These are phyloP conservation scores for Chrysolina oricalcia DNA, from an alignment of 2,888 invertebrate species.

Conservation along the genomic window DNA sequence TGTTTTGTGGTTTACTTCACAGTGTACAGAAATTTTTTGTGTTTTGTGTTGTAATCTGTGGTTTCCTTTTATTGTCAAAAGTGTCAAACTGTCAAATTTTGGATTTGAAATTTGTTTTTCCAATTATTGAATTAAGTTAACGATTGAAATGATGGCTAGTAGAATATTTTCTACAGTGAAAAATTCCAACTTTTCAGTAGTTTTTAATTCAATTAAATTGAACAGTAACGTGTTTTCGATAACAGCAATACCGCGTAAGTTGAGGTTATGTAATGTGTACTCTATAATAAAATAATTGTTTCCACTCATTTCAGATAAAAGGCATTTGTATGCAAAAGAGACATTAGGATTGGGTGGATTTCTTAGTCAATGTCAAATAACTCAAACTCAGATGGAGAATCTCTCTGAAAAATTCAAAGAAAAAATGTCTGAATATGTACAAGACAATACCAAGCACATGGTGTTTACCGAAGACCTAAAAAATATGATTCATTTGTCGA, in stretches of 20 bases:
- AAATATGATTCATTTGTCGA: conserved; percentile 83
- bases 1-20: too few relatives aligned
- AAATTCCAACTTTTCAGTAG: conserved; percentile 29
- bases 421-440: conserved; percentile 81
- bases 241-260: conserved; percentile 44
- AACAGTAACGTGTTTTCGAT: conserved; percentile 34
- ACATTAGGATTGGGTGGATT: conserved; percentile 80
- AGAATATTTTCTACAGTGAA: conserved; percentile 38
- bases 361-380: conserved; percentile 73
- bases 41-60: too few relatives aligned
- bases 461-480: conserved; percentile 91
- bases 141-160: conserved; percentile 41
- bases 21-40: too few relatives aligned
- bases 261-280: conserved; percentile 37
- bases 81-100: too few relatives aligned
- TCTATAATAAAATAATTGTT: not conserved
- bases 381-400: conserved; percentile 77
- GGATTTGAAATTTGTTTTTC: too few relatives aligned
- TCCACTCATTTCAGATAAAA: conserved; percentile 55
- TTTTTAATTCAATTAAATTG: conserved; percentile 35
- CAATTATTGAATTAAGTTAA: not conserved
- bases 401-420: conserved; percentile 79
- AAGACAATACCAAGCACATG: conserved; percentile 76
- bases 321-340: conserved; percentile 75
- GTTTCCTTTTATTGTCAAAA: too few relatives aligned